These are phyloP conservation scores for Helogale parvula DNA, from an alignment of 2,113 vertebrate species.

Conservation along the genomic window DNA sequence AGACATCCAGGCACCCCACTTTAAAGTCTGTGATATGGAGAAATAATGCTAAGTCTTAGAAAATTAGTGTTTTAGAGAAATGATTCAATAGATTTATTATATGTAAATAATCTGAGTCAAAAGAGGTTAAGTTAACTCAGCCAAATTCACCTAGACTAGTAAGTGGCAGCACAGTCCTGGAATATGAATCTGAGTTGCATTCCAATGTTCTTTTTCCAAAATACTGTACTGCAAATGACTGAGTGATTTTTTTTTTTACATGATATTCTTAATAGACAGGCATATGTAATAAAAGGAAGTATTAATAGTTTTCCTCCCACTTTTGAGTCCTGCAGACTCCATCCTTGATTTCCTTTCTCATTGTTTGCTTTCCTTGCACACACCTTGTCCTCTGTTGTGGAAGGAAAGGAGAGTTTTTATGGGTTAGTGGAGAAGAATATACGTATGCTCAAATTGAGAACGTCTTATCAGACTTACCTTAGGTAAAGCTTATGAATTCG, in stretches of 20 bases:
- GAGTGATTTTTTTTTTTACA: not conserved
- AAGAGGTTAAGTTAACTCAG: not conserved
- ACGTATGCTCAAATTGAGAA: not conserved
- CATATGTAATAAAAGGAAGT: not conserved
- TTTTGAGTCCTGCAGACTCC: not conserved
- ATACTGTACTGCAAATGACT: not conserved
- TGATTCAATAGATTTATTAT: not conserved
- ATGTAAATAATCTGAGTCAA: slow-evolving; percentile 4
- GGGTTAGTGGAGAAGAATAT: not conserved
- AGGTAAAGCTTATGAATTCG: not conserved
- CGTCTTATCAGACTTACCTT: not conserved
- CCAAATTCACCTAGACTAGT: not conserved
- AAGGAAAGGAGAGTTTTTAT: not conserved
- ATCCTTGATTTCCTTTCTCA: not conserved
- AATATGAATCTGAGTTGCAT: not conserved
- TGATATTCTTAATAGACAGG: not conserved
- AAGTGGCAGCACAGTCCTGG: not conserved
- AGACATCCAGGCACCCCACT: no score
- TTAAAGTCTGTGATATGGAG: not conserved
- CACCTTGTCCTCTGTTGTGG: not conserved
- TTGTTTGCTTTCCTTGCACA: not conserved
- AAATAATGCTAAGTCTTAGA: slow-evolving; percentile 34
- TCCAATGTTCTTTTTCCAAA: not conserved
- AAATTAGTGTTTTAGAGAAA: slow-evolving; percentile 50
- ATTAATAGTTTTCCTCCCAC: not conserved